Evolutionary conservation across 2,797 vertebrate species (phyloP).

Genomic region (Catamblyrhynchus diadema): DNA sequence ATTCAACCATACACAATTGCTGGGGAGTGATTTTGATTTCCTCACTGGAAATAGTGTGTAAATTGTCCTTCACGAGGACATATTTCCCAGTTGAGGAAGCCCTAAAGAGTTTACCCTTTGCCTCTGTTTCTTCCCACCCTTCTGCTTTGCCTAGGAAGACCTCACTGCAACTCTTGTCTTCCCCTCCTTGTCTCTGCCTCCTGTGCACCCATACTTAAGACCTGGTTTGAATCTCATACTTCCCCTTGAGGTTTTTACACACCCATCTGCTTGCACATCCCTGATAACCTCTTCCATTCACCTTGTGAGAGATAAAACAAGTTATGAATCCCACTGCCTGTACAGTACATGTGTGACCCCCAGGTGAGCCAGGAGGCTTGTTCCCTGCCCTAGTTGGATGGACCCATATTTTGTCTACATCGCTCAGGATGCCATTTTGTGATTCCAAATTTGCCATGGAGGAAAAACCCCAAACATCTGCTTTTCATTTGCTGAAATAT

Average conservation of each 20-base stretch:
- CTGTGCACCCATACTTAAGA: not conserved
- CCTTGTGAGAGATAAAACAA: not conserved
- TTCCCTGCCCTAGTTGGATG: not conserved
- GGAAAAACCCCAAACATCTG: accelerated
- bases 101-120: not conserved
- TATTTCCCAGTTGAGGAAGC: not conserved
- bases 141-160: not conserved
- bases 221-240: not conserved
- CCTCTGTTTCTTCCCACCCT: not conserved
- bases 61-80: not conserved
- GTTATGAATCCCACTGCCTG: not conserved
- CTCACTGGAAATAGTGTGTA: not conserved
- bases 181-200: not conserved
- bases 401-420: not conserved
- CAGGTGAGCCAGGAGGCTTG: not conserved
- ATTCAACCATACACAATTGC: not conserved
- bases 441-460: not conserved
- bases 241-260: not conserved
- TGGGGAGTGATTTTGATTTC: not conserved
- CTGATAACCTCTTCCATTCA: not conserved
- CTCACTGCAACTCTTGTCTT: not conserved
- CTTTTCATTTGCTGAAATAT: not conserved
- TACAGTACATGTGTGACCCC: not conserved
- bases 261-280: not conserved
- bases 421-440: accelerated